Evolutionary conservation across 2,113 vertebrate species (phyloP), one percentile per base, ranked within the genome.

Genomic region (Thamnophis sirtalis): DNA sequence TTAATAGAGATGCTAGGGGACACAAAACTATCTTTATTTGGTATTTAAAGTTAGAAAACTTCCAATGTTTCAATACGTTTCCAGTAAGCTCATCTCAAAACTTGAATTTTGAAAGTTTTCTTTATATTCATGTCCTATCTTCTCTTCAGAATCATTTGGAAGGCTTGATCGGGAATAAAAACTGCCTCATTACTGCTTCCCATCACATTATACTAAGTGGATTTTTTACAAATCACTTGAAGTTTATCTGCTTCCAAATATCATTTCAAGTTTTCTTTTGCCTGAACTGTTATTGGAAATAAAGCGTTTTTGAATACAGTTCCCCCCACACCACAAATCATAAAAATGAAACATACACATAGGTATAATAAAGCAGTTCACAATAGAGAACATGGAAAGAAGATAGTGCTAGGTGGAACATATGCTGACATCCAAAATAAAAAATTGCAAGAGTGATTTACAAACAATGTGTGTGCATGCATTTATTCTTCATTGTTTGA

Each of bases 221-320:
- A 0, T 73, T 51, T 33, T 33, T 28, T 92, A 90, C 60, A 93
- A 91, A 93, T 90, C 80, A 84, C 3, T 3, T 90, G 50, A 92
- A 93, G 48, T 94, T 95, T 94, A 94, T 94, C 94, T 92, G 86
- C 38, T 24, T 95, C 93, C 93, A 94, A 92, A 90, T 92, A 90
- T 92, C 56, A 92, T 33, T 93, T 24, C 54, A 51, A 89, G 0
- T 33, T 73, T 93, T 53, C 63, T 87, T 89, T 93, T 95, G 88
- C 58, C 6, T 85, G 2, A 2, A 91, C 92, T 87, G 17, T 22
- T 53, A 93, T 89, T 87, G 93, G 86, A 92, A 90, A 94, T 43
- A 92, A 95, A 94, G 9, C 90, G 1, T 8, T 94, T 94, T 49
- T 94, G 89, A 95, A 93, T 84, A 4, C 24, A n/a, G 88, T 89